These are phyloP conservation scores for Troides helena DNA, from an alignment of 2,888 invertebrate genomes.

Conservation along the genomic window DNA sequence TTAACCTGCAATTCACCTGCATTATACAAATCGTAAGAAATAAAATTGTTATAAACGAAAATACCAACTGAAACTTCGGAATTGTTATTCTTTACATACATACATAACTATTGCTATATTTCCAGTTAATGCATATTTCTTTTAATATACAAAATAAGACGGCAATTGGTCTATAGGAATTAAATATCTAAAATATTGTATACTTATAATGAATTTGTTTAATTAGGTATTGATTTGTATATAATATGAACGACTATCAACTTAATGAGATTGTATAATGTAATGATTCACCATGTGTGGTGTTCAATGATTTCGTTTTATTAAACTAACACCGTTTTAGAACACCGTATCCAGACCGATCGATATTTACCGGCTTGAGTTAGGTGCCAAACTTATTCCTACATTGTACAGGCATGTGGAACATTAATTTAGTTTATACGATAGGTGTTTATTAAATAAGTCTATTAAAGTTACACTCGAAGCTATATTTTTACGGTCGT, in stretches of 20 bases:
- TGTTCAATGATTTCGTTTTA: conserved; percentile 42
- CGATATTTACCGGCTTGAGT: conserved; percentile 37
- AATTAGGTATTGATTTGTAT: no score
- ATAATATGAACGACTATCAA: no score
- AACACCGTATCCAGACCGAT: conserved; percentile 39
- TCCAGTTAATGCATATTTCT: no score
- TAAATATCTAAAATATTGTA: no score
- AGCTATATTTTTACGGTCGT: background rate
- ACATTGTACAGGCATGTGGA: background rate
- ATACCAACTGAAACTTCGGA: no score
- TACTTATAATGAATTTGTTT: no score
- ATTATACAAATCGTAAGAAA: conserved; percentile 14
- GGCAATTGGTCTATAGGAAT: no score
- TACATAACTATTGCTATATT: no score
- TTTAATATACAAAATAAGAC: no score
- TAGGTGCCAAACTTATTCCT: conserved; percentile 39
- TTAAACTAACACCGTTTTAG: conserved; percentile 50
- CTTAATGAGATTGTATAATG: no score
- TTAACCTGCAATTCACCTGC: conserved; percentile 32
- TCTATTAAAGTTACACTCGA: background rate
- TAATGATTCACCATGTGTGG: conserved; percentile 2
- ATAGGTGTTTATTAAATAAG: conserved; percentile 6
- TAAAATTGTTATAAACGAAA: background rate
- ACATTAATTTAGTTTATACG: background rate
- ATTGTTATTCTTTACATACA: no score